Evolutionary conservation across 2,888 invertebrate species (phyloP), one percentile per base, ranked within the genome.

Genomic region (Augochlorella aurata): DNA sequence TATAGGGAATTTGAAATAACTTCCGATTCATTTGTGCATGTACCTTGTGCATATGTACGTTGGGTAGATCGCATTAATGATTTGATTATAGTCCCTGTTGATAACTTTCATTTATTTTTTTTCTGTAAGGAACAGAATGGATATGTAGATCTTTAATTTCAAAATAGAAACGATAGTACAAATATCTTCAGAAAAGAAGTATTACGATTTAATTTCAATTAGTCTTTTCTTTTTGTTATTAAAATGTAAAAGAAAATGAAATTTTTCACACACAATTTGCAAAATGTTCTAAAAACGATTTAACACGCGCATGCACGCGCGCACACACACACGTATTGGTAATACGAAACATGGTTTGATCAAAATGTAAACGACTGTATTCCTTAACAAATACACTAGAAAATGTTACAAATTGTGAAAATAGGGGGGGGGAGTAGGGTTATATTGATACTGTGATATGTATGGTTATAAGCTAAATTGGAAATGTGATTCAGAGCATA

Each of bases 361-460:
- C 58, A 58, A 79, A 54, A 74, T 76, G 29, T 79, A 71, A 76
- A 83, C 47, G 24, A 82, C 74, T 71, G 71, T 83, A 75, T 79
- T 79, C 38, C 29, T 76, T 78, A 49, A 76, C 45, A 70, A 67
- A 68, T 77, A 82, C 61, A 81, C 66, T 82, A 77, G 9, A 71
- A n/a, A 74, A 68, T 54, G 49, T 83, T 79, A 76, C 24, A 67
- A 66, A 70, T 77, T 79, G 65, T 67, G 65, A 77, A 77, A 71
- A 73, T 81, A 76, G 54, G 77, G 74, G 77, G 70, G 80, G 38
- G 38, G 38, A 83, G 90, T 89, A 88, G 89, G 89, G 86, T 91
- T 92, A 90, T 91, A 91, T 92, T 91, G 89, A 91, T 86, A 87
- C 91, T 92, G 92, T 91, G 92, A 92, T 93, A 92, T 91, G 89